Evolutionary conservation across 2,797 vertebrate species (phyloP).

Genomic region (Pantherophis vulpinus): DNA sequence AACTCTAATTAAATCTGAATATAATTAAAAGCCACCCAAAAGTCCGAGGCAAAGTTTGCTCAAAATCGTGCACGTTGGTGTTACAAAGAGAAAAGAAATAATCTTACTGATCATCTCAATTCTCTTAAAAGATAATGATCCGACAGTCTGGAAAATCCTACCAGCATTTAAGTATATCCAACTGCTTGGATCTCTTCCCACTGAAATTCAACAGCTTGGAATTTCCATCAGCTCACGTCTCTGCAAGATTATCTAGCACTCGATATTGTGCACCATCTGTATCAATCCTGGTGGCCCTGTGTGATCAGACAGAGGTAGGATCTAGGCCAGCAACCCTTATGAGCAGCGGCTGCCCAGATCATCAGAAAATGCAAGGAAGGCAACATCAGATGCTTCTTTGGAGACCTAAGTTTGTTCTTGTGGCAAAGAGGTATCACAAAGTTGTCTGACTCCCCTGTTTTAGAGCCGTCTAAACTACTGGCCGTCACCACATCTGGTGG

Average conservation of each 20-base stretch:
- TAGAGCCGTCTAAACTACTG: neutral
- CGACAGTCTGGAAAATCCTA: neutral
- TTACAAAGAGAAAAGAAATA: slow-evolving; percentile 16
- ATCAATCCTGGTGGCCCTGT: neutral
- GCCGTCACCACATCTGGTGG: neutral
- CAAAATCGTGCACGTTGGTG: neutral
- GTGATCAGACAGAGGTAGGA: neutral
- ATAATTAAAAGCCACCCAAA: neutral
- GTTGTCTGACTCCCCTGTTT: neutral
- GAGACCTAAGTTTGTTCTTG: neutral
- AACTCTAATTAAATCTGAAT: neutral
- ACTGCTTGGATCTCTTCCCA: neutral
- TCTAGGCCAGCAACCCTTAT: neutral
- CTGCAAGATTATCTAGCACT: neutral
- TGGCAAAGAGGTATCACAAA: neutral
- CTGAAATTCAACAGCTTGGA: slow-evolving; percentile 11
- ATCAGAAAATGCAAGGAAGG: neutral
- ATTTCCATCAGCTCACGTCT: neutral
- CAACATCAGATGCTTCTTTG: neutral
- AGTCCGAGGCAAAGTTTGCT: neutral
- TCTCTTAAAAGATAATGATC: neutral
- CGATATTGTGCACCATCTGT: neutral
- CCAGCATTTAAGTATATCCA: neutral
- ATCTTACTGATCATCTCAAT: slow-evolving; percentile 9
- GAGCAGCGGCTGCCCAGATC: neutral